Evolutionary conservation across 2,888 invertebrate genomes (phyloP), one percentile per base, ranked within the genome.

Genomic region (Pogonocherus hispidulus): DNA sequence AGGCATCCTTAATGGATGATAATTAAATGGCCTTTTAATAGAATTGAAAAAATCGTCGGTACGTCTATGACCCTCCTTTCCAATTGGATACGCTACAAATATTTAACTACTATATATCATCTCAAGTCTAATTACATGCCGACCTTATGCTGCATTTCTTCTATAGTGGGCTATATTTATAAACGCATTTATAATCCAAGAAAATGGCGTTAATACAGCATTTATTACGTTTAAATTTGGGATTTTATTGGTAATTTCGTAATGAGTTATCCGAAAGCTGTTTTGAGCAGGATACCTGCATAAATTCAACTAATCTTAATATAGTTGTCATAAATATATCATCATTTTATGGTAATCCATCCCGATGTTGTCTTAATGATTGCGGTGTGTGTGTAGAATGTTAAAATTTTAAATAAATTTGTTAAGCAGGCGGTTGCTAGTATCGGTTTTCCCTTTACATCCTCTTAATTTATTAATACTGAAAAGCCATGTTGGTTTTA

Each of bases 191-290:
- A 47, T 59, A 47, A 59, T 47, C 9, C 44, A 57, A 57, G 57
- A 57, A 57, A 57, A 23, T 46, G 47, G 46, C 46, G 46, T 47
- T 59, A 47, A 59, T 16, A 32, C 19, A 16, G 32, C 44, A 59
- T 59, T 59, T 44, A 59, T 47, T 59, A 59, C 41, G 11, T n/a
- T 47, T 59, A 59, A 59, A 59, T 47, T 59, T 20, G 9, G 59
- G 18, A 22, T 52, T 59, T 59, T 59, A 59, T 59, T 59, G 19
- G 47, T 47, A 19, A 47, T 46, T 47, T 47, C 18, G 11, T 47
- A 59, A 59, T 44, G 47, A 46, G 19, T 19, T 59, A 46, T 59
- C 19, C 47, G 19, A 47, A 47, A 59, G 32, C n/a, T 19, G 47
- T 59, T 35, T 32, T n/a, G n/a, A 59, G 59, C 27, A 37, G 59